Evolutionary conservation across 2,797 vertebrate genomes (phyloP), one percentile per base, ranked within the genome.

Genomic region (Phataginus tetradactyla): DNA sequence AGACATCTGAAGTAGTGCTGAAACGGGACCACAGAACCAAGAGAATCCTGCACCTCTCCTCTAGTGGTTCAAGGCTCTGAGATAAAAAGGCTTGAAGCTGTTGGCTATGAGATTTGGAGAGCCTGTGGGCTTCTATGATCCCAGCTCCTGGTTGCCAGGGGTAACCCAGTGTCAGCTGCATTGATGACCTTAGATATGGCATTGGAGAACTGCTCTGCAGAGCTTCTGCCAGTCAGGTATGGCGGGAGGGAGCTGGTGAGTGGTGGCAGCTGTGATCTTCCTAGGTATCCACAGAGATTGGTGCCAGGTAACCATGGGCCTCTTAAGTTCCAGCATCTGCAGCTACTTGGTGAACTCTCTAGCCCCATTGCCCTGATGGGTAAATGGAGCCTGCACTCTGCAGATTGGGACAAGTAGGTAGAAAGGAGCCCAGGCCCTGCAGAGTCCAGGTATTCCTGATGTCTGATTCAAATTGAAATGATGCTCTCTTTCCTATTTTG

Each of bases 281-380:
- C 71, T 63, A 78, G 90, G 95, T 97, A 86, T 96, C 95, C 97
- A 89, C 96, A 97, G 97, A 97, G 95, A 96, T 92, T 21, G 94
- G 92, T 97, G 90, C 95, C 92, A 80, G 94, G 94, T 96, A 94
- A 96, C 91, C 86, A 42, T 3, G 5, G 27, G 49, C 59, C n/a
- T 94, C 53, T 95, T 88, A 77, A 86, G 83, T 88, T 69, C 81
- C 34, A 90, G 87, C 63, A 75, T 45, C 25, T 8, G 21, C 42
- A 69, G 71, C 29, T 88, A 49, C 74, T 34, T 39, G 37, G 55
- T 8, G 42, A 89, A 79, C 23, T 59, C 87, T 29, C 12, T 57
- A 89, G 69, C 45, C 71, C 96, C 96, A 91, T 72, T 96, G 53
- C 81, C 91, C 86, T 95, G 92, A 95, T 61, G 27, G 39, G 66